Percentiles rank a stretch among this genome's conserved stretches.
Conservation (phyloP, 37 sponge, comb jelly and placozoan species). For the Beroe forskalii region DNA sequence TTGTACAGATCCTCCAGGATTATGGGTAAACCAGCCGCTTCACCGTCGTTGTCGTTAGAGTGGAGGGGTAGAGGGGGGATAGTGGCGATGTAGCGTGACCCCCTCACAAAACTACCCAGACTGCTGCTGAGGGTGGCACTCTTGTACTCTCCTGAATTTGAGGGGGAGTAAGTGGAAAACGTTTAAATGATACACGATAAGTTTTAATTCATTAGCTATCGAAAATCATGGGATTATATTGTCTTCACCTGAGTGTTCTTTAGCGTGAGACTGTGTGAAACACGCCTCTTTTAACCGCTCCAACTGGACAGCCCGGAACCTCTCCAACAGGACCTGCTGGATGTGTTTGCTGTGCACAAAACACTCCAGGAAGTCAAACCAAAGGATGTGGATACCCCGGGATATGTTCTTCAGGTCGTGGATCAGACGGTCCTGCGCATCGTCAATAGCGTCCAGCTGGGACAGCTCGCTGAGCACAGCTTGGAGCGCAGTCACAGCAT, state of each 20-base stretch:
- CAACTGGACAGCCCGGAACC: slow-evolving; percentile 25
- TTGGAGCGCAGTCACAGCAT: slow-evolving; percentile 7
- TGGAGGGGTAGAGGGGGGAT: slow-evolving; percentile 40
- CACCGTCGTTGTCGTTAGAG: slow-evolving; percentile 28
- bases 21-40: not conserved
- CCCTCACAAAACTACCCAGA: slow-evolving; percentile 20
- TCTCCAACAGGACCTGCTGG: slow-evolving; percentile 15
- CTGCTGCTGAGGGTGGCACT: slow-evolving; percentile 8
- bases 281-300: slow-evolving; percentile 43
- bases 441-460: slow-evolving; percentile 2
- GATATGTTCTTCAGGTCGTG: slow-evolving; percentile 30
- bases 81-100: not conserved
- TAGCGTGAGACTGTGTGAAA: slow-evolving; percentile 34
- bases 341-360: slow-evolving; percentile 44
- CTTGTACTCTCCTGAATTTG: no score
- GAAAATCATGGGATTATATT: no score
- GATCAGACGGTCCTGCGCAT: slow-evolving; percentile 31
- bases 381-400: slow-evolving; percentile 27
- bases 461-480: not conserved
- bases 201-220: no score
- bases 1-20: slow-evolving; percentile 31
- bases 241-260: slow-evolving; percentile 29
- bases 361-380: slow-evolving; percentile 56
- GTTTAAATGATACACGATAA: no score
- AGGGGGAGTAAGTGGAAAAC: no score